Evolutionary conservation across 2,113 vertebrate genomes (phyloP), one percentile per base, ranked within the genome.

Genomic region (Solea solea): DNA sequence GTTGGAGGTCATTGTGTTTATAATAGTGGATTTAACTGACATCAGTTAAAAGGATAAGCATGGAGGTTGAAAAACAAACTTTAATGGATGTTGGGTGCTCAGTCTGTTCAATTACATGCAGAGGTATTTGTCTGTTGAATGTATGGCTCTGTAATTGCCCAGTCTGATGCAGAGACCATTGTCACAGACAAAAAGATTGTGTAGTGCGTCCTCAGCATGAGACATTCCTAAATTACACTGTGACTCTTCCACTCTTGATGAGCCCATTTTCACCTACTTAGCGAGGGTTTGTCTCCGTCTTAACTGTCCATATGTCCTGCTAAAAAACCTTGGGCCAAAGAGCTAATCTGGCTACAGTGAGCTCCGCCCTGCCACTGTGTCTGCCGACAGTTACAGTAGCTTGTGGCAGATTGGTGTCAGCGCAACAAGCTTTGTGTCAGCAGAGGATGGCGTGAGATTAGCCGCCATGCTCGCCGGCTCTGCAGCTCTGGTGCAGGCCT

Each of bases 381-480:
- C 59, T 72, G 78, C 63, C 69, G 81, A 76, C 55, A 39, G 48
- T 59, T 21, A 21, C 21, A 21, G 21, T 21, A 21, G 21, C 21
- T 21, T 21, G 59, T 40, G 42, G 59, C 65, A 70, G 76, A 81
- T 76, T 74, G 81, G 74, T 1, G 66, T 82, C 73, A 80, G 79
- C n/a, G 3, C 25, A 4, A 34, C 64, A 4, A 7, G 64, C 72
- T 73, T 53, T 45, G 59, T 74, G 57, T 74, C 70, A 40, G 40
- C 2, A 1, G 45, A 55, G 45, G 49, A 53, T 7, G 46, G 49
- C 11, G 62, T 9, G 52, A 75, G 83, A 89, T 86, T 87, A 85
- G 72, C 3, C 25, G 64, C 72, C 50, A 1, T 25, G 72, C 58
- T 74, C 56, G 66, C 61, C 14, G 28, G 74, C 46, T 64, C 71